Conservation (phyloP, 2,797 vertebrate genomes). For the Crenichthys baileyi region DNA sequence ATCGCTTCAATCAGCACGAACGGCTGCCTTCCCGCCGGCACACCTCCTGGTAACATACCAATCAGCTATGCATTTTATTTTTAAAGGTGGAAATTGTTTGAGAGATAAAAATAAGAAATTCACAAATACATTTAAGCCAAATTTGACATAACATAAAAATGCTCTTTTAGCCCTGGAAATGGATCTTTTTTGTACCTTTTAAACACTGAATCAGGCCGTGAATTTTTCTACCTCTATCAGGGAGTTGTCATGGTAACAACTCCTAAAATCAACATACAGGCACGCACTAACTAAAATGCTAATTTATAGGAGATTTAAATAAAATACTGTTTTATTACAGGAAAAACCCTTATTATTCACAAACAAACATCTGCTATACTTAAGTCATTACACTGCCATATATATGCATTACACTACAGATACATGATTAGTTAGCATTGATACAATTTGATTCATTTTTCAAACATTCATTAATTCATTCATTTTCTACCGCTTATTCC, state of each 20-base stretch:
- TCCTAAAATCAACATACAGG: not conserved
- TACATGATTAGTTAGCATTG: not conserved
- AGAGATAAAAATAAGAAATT: conserved; percentile 33
- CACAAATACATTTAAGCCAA: conserved; percentile 15
- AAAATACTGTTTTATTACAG: too few relatives aligned
- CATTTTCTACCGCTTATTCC: too few relatives aligned
- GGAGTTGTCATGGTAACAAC: not conserved
- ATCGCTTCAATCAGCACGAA: conserved; percentile 57
- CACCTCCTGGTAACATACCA: conserved; percentile 52
- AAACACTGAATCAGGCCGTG: not conserved
- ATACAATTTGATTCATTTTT: too few relatives aligned
- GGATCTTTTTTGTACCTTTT: not conserved
- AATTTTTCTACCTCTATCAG: too few relatives aligned
- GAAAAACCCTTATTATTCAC: too few relatives aligned
- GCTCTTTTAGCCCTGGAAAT: not conserved
- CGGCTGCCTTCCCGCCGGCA: conserved; percentile 15
- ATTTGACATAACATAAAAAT: conserved; percentile 25
- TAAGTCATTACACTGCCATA: not conserved
- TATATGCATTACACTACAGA: not conserved
- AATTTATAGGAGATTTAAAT: not conserved
- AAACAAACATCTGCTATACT: too few relatives aligned
- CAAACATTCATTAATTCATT: too few relatives aligned
- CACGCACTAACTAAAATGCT: too few relatives aligned
- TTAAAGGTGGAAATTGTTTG: conserved; percentile 28
- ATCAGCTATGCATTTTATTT: conserved; percentile 50